A percentile compares a stretch with the other conserved stretches of the same genome.
Evolutionary conservation across 2,113 vertebrate species (phyloP).

Genomic region (Numenius arquata): DNA sequence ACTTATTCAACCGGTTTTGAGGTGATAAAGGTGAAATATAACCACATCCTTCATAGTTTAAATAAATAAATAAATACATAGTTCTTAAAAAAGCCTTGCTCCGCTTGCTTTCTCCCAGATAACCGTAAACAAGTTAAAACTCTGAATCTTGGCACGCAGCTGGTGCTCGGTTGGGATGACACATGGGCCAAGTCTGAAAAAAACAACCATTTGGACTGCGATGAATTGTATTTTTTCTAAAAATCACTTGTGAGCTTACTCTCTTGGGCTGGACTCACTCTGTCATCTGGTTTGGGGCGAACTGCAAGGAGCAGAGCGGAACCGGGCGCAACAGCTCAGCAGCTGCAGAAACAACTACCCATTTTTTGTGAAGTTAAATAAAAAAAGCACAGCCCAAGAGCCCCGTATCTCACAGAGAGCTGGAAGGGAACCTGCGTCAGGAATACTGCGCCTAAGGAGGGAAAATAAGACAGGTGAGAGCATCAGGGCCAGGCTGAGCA

Average conservation of each 20-base stretch:
- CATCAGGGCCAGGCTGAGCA: neutral
- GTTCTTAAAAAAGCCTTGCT: neutral
- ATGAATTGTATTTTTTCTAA: neutral
- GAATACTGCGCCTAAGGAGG: too few species aligned
- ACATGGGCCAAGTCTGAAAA: neutral
- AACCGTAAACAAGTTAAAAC: neutral
- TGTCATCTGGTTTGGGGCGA: neutral
- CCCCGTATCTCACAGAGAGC: neutral
- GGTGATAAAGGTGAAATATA: neutral
- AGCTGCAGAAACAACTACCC: neutral
- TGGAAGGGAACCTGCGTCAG: neutral
- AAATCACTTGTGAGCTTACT: neutral
- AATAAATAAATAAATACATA: neutral
- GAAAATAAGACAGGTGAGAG: neutral
- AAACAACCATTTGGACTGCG: conserved; percentile 3
- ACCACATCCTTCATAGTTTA: neutral
- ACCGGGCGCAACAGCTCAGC: neutral
- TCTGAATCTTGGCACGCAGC: neutral
- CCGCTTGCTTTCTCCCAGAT: neutral
- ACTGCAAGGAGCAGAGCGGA: neutral
- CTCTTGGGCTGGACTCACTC: neutral
- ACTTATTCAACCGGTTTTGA: neutral
- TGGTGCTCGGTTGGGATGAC: neutral
- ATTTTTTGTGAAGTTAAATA: neutral
- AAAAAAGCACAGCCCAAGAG: neutral